These are phyloP conservation scores for Talpa occidentalis DNA, from an alignment of 2,113 vertebrate species.

Conservation along the genomic window DNA sequence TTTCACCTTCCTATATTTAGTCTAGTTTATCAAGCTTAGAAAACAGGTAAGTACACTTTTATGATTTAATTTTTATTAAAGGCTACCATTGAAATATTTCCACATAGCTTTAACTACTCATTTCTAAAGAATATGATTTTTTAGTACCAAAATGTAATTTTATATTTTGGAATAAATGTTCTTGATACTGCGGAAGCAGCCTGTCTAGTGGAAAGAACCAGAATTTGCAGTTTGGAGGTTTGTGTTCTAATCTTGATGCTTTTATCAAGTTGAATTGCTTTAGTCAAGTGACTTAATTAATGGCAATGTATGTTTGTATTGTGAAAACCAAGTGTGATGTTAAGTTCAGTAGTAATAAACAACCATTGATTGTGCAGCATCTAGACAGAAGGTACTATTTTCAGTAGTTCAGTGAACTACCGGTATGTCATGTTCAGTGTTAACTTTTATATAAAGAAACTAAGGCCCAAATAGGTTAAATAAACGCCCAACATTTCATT, in stretches of 20 bases:
- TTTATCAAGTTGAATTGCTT: background rate
- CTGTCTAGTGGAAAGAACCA: background rate
- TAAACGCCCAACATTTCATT: background rate
- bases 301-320: background rate
- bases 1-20: background rate
- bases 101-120: background rate
- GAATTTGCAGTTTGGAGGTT: background rate
- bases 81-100: background rate
- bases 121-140: conserved; percentile 21
- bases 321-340: background rate
- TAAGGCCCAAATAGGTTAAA: background rate
- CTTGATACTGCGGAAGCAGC: background rate
- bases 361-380: background rate
- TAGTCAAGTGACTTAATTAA: conserved; percentile 31
- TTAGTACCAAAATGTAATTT: background rate
- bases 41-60: background rate
- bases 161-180: conserved; percentile 25
- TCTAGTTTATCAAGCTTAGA: background rate
- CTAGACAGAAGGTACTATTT: background rate
- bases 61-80: conserved; percentile 23
- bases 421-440: background rate
- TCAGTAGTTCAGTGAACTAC: too few species aligned
- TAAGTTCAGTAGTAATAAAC: background rate
- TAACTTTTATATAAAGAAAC: background rate
- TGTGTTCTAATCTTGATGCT: background rate